Evolutionary conservation across 2,113 vertebrate species (phyloP).

Genomic region (Ia io): DNA sequence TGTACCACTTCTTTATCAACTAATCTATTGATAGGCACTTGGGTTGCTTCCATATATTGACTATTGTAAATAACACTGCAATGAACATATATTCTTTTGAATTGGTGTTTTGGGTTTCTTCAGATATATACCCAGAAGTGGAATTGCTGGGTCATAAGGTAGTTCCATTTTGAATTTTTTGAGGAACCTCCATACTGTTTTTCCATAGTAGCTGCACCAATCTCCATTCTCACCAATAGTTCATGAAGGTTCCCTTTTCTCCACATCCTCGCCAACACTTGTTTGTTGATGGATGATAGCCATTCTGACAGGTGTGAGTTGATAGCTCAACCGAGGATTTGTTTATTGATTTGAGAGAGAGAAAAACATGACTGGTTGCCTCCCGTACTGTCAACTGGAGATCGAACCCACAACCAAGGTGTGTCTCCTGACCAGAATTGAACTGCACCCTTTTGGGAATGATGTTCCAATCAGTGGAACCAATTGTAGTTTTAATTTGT

Average conservation of each 20-base stretch:
- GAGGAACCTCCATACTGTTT: not conserved
- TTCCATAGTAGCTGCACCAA: not conserved
- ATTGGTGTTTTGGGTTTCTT: not conserved
- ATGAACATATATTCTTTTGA: not conserved
- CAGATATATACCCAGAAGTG: not conserved
- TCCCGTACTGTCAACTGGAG: no score
- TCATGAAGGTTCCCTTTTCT: no score
- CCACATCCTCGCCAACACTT: not conserved
- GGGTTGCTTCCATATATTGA: not conserved
- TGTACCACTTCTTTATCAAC: not conserved
- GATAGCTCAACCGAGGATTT: not conserved
- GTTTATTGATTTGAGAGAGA: no score
- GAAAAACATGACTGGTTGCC: no score
- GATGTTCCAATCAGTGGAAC: no score
- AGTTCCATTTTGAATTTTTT: not conserved
- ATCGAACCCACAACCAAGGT: no score
- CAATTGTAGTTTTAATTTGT: not conserved
- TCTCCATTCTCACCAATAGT: not conserved
- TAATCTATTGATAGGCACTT: not conserved
- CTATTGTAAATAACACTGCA: not conserved
- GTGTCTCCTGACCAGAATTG: no score
- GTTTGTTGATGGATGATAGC: not conserved
- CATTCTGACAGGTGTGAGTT: not conserved
- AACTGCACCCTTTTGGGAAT: no score
- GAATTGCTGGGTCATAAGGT: not conserved